Percentiles rank a stretch among this genome's conserved stretches.
Conservation (phyloP, 2,797 vertebrate genomes). For the Apogon hyalosoma region DNA sequence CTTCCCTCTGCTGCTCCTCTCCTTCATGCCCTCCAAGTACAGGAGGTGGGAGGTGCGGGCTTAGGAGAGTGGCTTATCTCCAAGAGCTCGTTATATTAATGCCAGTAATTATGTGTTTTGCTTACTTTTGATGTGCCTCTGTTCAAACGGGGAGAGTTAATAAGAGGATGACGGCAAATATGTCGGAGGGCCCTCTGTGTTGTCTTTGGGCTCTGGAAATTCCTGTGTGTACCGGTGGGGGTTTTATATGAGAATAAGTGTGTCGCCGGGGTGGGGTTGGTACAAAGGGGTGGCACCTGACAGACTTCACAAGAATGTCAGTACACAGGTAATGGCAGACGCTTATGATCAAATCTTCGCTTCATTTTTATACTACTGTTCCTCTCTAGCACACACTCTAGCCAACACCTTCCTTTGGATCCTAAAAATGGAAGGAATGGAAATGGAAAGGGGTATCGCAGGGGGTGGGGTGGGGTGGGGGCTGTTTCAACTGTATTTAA, state of each 20-base stretch:
- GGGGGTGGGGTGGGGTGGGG: slow-evolving; percentile 24
- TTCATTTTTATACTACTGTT: slow-evolving; percentile 69
- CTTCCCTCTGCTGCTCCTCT: slow-evolving; percentile 65
- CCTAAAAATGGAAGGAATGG: slow-evolving; percentile 48
- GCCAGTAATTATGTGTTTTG: slow-evolving; percentile 91
- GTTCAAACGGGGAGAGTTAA: slow-evolving; percentile 82
- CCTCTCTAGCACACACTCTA: slow-evolving; percentile 42
- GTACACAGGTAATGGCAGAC: slow-evolving; percentile 73
- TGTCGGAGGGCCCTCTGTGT: slow-evolving; percentile 76
- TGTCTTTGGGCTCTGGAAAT: slow-evolving; percentile 78
- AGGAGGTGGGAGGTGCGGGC: slow-evolving; percentile 66
- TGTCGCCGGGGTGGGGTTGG: slow-evolving; percentile 18
- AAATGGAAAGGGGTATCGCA: slow-evolving; percentile 30
- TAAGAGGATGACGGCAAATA: slow-evolving; percentile 83
- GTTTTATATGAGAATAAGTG: slow-evolving; percentile 26
- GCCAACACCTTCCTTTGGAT: slow-evolving; percentile 54
- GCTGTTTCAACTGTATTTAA: slow-evolving; percentile 73
- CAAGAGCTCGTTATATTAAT: slow-evolving; percentile 89
- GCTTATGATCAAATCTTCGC: slow-evolving; percentile 78
- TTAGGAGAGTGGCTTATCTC: slow-evolving; percentile 87
- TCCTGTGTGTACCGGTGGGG: slow-evolving; percentile 61
- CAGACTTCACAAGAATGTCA: slow-evolving; percentile 65
- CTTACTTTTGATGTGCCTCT: slow-evolving; percentile 85
- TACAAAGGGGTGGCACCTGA: slow-evolving; percentile 54
- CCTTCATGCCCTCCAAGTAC: slow-evolving; percentile 66